Percentiles rank a stretch among this genome's conserved stretches.
Evolutionary conservation across 2,888 invertebrate genomes (phyloP).

Genomic region (Punctoribates punctum): DNA sequence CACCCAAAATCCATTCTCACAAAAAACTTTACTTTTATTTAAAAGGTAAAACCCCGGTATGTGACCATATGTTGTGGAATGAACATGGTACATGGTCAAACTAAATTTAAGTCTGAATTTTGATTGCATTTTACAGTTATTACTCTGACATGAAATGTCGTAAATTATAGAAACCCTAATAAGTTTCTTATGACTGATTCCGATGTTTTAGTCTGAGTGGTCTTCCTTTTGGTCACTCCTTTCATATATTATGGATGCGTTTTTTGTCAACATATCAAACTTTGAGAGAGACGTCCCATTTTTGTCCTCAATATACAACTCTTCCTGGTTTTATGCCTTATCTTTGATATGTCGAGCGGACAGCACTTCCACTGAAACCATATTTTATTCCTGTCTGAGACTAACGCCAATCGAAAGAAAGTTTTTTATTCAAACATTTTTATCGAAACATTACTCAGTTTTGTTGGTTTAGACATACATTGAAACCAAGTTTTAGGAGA

Average conservation of each 20-base stretch:
- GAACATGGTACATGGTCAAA: no score
- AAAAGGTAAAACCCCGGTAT: no score
- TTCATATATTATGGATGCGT: neutral
- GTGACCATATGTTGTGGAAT: no score
- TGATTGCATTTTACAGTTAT: no score
- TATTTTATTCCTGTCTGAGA: neutral
- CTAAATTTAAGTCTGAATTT: no score
- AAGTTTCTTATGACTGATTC: no score
- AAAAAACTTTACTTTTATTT: no score
- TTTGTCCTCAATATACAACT: neutral
- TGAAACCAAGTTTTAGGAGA: neutral
- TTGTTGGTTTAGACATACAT: neutral
- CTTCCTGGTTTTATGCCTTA: constrained; percentile 11
- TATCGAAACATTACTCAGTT: constrained; percentile 1
- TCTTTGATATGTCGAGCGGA: neutral
- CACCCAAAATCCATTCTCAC: constrained; percentile 20
- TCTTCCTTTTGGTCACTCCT: no score
- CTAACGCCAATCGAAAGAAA: neutral
- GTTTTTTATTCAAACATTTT: neutral
- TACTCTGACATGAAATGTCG: no score
- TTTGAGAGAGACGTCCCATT: neutral
- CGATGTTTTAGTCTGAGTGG: no score
- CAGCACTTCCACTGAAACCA: neutral
- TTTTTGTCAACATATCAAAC: neutral
- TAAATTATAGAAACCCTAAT: no score